These are phyloP conservation scores for Eupsilia transversa DNA, from an alignment of 2,888 invertebrate species.

Conservation along the genomic window DNA sequence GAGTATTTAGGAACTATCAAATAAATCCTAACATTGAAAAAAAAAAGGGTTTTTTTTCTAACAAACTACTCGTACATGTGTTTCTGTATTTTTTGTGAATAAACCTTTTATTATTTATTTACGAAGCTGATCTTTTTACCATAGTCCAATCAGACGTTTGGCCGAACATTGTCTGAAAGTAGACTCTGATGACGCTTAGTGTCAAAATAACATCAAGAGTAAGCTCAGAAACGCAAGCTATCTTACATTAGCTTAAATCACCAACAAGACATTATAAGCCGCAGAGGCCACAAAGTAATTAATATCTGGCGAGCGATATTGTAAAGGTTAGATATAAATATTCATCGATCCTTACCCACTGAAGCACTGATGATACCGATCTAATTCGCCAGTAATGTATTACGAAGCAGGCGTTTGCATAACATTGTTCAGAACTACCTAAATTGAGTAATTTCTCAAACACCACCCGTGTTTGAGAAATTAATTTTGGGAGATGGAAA, in stretches of 20 bases:
- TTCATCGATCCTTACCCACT: slow-evolving; percentile 68
- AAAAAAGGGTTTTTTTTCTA: too few species aligned
- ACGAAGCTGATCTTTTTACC: neutral
- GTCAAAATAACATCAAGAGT: neutral
- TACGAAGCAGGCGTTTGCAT: slow-evolving; percentile 58
- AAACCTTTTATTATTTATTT: too few species aligned
- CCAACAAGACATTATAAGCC: slow-evolving; percentile 50
- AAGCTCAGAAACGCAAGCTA: neutral
- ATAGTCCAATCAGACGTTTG: neutral
- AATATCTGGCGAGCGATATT: slow-evolving; percentile 71
- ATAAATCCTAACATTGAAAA: too few species aligned
- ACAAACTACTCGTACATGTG: too few species aligned
- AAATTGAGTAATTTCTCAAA: too few species aligned
- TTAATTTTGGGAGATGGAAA: slow-evolving; percentile 46
- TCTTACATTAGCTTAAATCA: slow-evolving; percentile 1
- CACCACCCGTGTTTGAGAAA: too few species aligned
- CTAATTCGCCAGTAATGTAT: slow-evolving; percentile 58
- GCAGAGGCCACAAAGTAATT: slow-evolving; percentile 70
- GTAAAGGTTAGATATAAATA: slow-evolving; percentile 78
- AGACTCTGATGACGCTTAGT: neutral
- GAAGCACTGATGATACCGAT: slow-evolving; percentile 57
- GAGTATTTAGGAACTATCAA: too few species aligned
- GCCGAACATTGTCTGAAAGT: neutral
- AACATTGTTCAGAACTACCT: slow-evolving; percentile 47
- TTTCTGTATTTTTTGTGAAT: too few species aligned